phyloP scores from a whole-genome alignment of 2,113 vertebrate species.

The Zootoca vivipara region DNA sequence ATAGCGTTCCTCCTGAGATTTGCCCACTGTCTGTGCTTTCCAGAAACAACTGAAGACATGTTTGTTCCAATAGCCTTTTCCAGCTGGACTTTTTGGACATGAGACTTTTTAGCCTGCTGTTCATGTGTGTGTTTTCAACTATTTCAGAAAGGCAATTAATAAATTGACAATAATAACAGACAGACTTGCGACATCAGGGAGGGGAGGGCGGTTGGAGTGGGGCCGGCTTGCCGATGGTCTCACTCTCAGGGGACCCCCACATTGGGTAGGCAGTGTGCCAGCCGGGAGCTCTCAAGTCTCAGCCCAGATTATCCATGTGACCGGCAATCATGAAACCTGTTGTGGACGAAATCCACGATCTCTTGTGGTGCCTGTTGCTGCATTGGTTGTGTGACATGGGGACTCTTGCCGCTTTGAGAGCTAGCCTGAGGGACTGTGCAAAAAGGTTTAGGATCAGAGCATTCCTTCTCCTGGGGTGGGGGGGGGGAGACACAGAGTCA shows the following conservation, averaged over 20 bases:
- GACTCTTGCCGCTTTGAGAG: neutral
- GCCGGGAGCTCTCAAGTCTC: neutral
- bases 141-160: too few species aligned
- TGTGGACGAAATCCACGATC: neutral
- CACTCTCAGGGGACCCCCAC: slow-evolving; percentile 5
- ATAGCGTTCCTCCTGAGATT: too few species aligned
- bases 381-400: neutral
- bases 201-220: neutral
- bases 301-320: neutral
- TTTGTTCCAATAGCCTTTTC: too few species aligned
- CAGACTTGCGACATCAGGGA: too few species aligned
- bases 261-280: neutral
- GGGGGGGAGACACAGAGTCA: neutral
- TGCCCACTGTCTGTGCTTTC: too few species aligned
- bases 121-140: too few species aligned
- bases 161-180: too few species aligned
- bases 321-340: neutral
- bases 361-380: neutral
- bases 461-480: neutral
- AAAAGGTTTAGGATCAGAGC: too few species aligned
- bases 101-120: too few species aligned
- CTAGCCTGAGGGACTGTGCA: too few species aligned
- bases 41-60: too few species aligned
- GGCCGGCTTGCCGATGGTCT: slow-evolving; percentile 20
- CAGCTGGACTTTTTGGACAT: too few species aligned